Conservation (phyloP, 2,113 vertebrate genomes). For the Xiphias gladius region DNA sequence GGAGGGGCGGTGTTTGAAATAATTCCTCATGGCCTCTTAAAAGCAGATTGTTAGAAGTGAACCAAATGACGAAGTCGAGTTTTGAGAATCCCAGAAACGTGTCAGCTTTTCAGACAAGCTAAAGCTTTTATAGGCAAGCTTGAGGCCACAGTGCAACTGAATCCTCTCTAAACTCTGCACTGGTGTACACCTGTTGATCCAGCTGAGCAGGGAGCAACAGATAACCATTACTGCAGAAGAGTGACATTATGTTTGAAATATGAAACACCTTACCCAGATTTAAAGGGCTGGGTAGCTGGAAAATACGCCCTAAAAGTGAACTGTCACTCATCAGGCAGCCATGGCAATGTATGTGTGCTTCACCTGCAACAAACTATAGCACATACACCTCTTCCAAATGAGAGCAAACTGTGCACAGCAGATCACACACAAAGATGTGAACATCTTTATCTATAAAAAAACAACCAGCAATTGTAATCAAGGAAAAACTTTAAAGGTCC, state of each 20-base stretch:
- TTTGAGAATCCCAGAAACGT: slow-evolving; percentile 9
- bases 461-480: no score
- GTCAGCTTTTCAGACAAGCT: slow-evolving; percentile 18
- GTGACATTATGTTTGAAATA: slow-evolving; percentile 22
- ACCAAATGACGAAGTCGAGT: background rate
- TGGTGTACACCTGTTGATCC: slow-evolving; percentile 39
- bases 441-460: no score
- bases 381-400: no score
- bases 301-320: background rate
- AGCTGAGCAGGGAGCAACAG: slow-evolving; percentile 23
- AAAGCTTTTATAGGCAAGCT: slow-evolving; percentile 49
- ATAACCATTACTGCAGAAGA: slow-evolving; percentile 20
- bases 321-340: background rate
- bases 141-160: slow-evolving; percentile 31
- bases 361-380: no score
- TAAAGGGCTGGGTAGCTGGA: background rate
- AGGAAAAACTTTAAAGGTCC: no score
- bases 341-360: no score
- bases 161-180: slow-evolving; percentile 50
- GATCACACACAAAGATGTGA: no score
- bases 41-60: background rate
- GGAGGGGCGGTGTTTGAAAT: background rate
- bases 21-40: slow-evolving; percentile 8
- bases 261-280: background rate
- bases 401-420: no score